Base-by-base conservation (phyloP, 2,888 invertebrate genomes). In the Dascillus cervinus region DNA sequence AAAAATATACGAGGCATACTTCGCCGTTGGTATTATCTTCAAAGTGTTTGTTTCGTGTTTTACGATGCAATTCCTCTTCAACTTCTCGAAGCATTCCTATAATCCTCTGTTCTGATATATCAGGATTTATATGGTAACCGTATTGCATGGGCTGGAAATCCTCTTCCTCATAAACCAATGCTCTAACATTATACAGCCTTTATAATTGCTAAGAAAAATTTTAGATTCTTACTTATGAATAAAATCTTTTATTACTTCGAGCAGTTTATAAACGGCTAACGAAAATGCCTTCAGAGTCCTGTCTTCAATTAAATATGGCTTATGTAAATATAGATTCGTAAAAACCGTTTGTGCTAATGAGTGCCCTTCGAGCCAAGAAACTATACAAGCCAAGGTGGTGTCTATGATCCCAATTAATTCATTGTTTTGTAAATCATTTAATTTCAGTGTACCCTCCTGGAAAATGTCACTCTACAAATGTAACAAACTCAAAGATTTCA, bases 291-390 rank as follows among this genome's bases (percentile, higher is more conserved):
- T 86, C 39, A 96, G 67, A 3, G 81, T 73, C 56, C 82, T 81
- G 56, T 95, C 89, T 46, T 78, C 70, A 39, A 96, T 87, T 38
- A 79, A 73, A 52, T 83, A 77, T 0, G 95, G 94, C 45, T 90
- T 84, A 62, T 97, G 95, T 19, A 95, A 69, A 60, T 96, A 97
- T 12, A 96, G 74, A 63, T 95, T 95, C 13, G 94, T 96, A 60
- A 96, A 95, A 4, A 97, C 86, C 2, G 97, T 97, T 69, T 97
- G 96, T 3, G 94, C 95, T 44, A 96, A 72, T 0, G 90, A 92
- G 58, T 92, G 90, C 0, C 97, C 97, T 64, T 98, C 96, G 9
- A 98, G 64, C 96, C 97, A 98, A 0, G 96, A 94, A 1, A 94
- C 94, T 49, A 97, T 73, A 58, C 95, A 92, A 1, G 94, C 84